Evolutionary conservation across 2,888 invertebrate genomes (phyloP).

Genomic region (Cybosia mesomella): DNA sequence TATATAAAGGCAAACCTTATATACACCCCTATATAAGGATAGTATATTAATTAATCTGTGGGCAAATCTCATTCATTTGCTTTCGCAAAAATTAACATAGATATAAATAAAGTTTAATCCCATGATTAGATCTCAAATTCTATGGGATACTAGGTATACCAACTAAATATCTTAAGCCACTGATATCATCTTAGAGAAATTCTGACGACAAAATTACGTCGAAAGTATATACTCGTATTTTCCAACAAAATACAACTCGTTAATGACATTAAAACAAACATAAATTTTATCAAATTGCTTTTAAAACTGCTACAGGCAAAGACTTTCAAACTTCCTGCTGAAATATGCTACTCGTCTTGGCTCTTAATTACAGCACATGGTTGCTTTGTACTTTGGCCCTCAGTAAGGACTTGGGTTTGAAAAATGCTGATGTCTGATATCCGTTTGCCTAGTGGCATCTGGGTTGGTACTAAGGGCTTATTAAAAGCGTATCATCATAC

Average conservation of each 20-base stretch:
- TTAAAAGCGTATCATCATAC: not conserved
- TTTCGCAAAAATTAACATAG: not conserved
- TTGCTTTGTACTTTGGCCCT: not conserved
- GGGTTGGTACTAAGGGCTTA: not conserved
- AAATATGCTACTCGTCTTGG: not conserved
- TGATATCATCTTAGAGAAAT: not conserved
- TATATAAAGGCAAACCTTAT: no score
- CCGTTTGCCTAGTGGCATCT: not conserved
- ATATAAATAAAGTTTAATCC: not conserved
- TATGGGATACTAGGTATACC: no score
- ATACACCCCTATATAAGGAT: no score
- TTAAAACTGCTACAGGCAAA: not conserved
- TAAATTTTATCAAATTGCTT: constrained; percentile 4
- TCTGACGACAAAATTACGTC: not conserved
- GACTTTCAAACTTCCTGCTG: not conserved
- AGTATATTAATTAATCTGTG: no score
- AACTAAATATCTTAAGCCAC: not conserved
- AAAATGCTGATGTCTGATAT: not conserved
- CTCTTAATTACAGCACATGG: constrained; percentile 1
- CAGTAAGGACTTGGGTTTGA: not conserved
- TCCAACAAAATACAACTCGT: not conserved
- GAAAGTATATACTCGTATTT: not conserved
- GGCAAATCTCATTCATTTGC: no score
- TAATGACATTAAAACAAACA: constrained; percentile 6
- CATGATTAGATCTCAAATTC: not conserved